A percentile compares a stretch with the other conserved stretches of the same genome.
phyloP scores from a whole-genome alignment of 2,113 vertebrate genomes.

The Cottus gobio region DNA sequence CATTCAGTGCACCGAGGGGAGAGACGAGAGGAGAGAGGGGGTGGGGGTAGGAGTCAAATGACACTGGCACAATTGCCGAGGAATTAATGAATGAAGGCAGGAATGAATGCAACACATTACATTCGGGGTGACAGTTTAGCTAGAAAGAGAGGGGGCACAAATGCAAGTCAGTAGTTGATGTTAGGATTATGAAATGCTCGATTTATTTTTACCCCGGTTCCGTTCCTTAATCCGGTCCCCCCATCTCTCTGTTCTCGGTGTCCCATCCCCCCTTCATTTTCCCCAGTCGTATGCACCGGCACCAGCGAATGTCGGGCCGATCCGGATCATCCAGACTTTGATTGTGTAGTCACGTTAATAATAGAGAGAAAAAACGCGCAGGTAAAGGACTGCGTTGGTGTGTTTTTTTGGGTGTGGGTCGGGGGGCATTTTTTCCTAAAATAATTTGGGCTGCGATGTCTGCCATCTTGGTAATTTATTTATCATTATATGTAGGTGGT shows the following conservation, averaged over 20 bases:
- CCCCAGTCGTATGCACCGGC: neutral
- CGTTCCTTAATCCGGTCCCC: constrained; percentile 23
- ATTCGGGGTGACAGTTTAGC: constrained; percentile 41
- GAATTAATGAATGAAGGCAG: constrained; percentile 39
- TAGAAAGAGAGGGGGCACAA: neutral
- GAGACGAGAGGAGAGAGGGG: neutral
- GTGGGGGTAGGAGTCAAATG: constrained; percentile 45
- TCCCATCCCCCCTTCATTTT: constrained; percentile 35
- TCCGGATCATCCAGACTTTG: neutral
- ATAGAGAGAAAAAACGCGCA: neutral
- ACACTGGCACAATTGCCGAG: constrained; percentile 57
- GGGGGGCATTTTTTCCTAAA: neutral
- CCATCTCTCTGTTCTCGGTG: neutral
- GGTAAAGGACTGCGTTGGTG: neutral
- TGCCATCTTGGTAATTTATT: neutral
- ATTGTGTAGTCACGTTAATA: neutral
- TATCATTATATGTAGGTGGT: neutral
- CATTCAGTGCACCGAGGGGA: constrained; percentile 36
- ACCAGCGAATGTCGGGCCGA: constrained; percentile 6
- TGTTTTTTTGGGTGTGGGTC: neutral
- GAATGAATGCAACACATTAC: constrained; percentile 38
- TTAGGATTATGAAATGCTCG: constrained; percentile 8
- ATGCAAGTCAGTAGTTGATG: neutral
- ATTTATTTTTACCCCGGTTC: constrained; percentile 19
- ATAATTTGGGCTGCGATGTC: neutral